These are phyloP conservation scores for Eulemur coronatus DNA, from an alignment of 2,797 vertebrate genomes.

Conservation along the genomic window DNA sequence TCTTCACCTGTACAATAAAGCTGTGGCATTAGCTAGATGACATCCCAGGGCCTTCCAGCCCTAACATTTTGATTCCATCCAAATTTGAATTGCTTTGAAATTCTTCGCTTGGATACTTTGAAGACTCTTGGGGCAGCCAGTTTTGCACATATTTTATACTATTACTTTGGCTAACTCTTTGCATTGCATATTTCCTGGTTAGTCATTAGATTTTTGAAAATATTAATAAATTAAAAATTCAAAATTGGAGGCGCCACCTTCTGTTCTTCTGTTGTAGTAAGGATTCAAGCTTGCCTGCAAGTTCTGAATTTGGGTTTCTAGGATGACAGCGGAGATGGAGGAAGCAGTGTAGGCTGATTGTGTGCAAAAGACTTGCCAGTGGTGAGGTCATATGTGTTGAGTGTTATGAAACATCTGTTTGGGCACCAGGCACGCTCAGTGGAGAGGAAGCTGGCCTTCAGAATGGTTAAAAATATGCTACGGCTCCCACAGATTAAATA, in stretches of 20 bases:
- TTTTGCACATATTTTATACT: slow-evolving; percentile 23
- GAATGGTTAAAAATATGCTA: slow-evolving; percentile 61
- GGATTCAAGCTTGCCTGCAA: neutral
- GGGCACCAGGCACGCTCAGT: slow-evolving; percentile 45
- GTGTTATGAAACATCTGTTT: slow-evolving; percentile 77
- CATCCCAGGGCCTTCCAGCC: neutral
- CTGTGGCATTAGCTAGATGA: neutral
- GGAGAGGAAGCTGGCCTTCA: slow-evolving; percentile 58
- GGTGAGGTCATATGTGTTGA: slow-evolving; percentile 58
- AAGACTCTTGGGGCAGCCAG: neutral
- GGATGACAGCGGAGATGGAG: slow-evolving; percentile 1
- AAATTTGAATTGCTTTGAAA: slow-evolving; percentile 18
- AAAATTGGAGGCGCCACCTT: neutral
- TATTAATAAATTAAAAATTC: slow-evolving; percentile 8
- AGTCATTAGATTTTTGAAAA: neutral
- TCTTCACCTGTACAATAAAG: neutral
- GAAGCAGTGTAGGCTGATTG: slow-evolving; percentile 34
- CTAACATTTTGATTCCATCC: neutral
- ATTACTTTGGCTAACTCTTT: slow-evolving; percentile 28
- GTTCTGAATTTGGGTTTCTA: slow-evolving; percentile 50
- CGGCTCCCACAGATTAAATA: slow-evolving; percentile 74
- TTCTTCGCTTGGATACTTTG: neutral
- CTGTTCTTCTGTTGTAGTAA: neutral
- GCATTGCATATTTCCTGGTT: slow-evolving; percentile 18
- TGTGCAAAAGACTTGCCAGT: slow-evolving; percentile 59